phyloP scores from a whole-genome alignment of 2,888 invertebrate species.

The Clanis bilineata region DNA sequence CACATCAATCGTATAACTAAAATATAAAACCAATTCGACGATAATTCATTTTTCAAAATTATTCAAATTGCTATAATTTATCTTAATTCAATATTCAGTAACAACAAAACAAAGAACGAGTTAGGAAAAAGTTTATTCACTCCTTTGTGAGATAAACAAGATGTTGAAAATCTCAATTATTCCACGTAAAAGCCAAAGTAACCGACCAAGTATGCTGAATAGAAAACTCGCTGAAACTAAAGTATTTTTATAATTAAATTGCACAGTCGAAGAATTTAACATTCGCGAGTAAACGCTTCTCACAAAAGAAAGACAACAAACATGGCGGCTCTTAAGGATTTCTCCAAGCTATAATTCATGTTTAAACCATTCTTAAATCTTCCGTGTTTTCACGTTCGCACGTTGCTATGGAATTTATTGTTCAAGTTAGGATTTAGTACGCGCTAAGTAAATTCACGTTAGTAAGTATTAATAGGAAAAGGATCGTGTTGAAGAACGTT shows the following conservation, averaged over 20 bases:
- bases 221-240: conserved; percentile 17
- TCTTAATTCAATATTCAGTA: neutral
- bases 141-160: neutral
- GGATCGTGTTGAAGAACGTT: too few species aligned
- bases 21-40: too few species aligned
- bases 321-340: conserved; percentile 17
- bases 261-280: conserved; percentile 20
- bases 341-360: conserved; percentile 34
- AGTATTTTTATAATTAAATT: conserved; percentile 27
- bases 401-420: conserved; percentile 45
- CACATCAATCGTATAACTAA: too few species aligned
- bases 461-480: too few species aligned
- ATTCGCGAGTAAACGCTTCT: conserved; percentile 17
- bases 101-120: neutral
- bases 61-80: too few species aligned
- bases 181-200: neutral
- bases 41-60: too few species aligned
- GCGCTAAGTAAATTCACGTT: neutral
- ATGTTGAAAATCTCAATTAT: neutral
- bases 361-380: conserved; percentile 39
- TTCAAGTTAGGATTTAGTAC: conserved; percentile 37
- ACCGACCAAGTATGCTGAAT: conserved; percentile 20
- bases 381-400: conserved; percentile 33
- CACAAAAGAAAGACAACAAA: conserved; percentile 3
- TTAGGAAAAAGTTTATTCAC: neutral